Evolutionary conservation across 2,797 vertebrate genomes (phyloP).

Genomic region (Myotis planiceps): DNA sequence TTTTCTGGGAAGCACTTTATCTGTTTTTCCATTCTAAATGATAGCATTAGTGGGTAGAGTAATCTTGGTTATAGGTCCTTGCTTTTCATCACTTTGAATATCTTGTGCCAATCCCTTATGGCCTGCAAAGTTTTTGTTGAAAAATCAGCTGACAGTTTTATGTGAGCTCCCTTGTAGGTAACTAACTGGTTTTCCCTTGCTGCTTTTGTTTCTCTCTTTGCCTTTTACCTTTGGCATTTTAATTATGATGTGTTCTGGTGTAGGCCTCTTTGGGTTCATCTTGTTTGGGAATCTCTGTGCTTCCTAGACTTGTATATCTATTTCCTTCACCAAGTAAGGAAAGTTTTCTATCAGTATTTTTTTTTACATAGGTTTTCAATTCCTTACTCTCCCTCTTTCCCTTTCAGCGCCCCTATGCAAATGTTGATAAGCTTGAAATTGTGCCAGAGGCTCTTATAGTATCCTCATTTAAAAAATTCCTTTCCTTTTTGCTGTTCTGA

Average conservation of each 20-base stretch:
- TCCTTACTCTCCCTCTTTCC: not conserved
- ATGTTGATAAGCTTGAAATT: not conserved
- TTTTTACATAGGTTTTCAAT: not conserved
- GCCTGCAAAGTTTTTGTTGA: too few relatives aligned
- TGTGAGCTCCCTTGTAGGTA: not conserved
- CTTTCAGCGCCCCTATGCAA: not conserved
- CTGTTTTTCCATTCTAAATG: too few relatives aligned
- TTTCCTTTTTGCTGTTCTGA: not conserved
- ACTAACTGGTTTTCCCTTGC: not conserved
- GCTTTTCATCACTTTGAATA: too few relatives aligned
- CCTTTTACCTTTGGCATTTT: not conserved
- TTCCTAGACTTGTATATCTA: too few relatives aligned
- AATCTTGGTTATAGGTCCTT: too few relatives aligned
- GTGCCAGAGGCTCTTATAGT: not conserved
- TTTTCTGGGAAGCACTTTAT: not conserved
- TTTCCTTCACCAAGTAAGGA: too few relatives aligned
- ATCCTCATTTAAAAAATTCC: not conserved
- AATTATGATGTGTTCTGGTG: not conserved
- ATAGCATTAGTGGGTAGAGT: too few relatives aligned
- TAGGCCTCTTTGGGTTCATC: not conserved
- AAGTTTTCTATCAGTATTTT: too few relatives aligned
- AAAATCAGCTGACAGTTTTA: too few relatives aligned
- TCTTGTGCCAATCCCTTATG: too few relatives aligned
- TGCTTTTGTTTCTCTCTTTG: not conserved
- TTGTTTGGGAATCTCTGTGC: not conserved